A percentile compares a stretch with the other conserved stretches of the same genome.
Evolutionary conservation across 2,888 invertebrate genomes (phyloP).

Genomic region (Serrognathus titanus): DNA sequence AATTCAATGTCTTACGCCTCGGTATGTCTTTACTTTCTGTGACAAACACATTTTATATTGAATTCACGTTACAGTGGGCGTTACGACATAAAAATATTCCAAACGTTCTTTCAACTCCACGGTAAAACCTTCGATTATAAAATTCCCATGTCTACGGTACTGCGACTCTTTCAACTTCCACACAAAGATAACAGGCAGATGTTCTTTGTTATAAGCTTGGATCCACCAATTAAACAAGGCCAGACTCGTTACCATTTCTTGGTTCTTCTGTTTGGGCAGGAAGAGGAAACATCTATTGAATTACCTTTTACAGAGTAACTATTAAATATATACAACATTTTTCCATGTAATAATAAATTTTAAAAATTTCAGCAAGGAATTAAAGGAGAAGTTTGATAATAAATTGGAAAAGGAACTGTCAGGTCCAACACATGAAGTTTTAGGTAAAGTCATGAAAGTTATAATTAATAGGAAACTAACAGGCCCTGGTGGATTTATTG

Average conservation of each 20-base stretch:
- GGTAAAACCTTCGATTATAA: slow-evolving; percentile 99
- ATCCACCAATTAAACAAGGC: slow-evolving; percentile 99
- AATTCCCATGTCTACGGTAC: slow-evolving; percentile 95
- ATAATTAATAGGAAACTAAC: slow-evolving; percentile 93
- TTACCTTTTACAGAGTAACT: slow-evolving; percentile 87
- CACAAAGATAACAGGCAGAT: slow-evolving; percentile 98
- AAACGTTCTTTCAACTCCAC: slow-evolving; percentile 86
- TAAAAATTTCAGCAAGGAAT: slow-evolving; percentile 64
- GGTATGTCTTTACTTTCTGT: slow-evolving; percentile 53
- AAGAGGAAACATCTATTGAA: slow-evolving; percentile 90
- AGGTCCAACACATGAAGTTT: slow-evolving; percentile 92
- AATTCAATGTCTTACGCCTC: slow-evolving; percentile 96
- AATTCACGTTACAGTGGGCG: slow-evolving; percentile 74
- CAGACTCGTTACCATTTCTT: slow-evolving; percentile 97
- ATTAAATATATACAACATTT: background rate
- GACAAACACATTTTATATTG: background rate
- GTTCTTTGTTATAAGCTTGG: slow-evolving; percentile 96
- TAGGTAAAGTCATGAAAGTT: slow-evolving; percentile 95
- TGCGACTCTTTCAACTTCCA: slow-evolving; percentile 89
- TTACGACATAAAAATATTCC: slow-evolving; percentile 93
- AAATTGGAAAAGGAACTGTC: slow-evolving; percentile 86
- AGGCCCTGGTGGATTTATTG: slow-evolving; percentile 88
- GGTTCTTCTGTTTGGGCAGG: slow-evolving; percentile 89
- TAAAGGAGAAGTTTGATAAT: slow-evolving; percentile 90
- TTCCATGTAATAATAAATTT: background rate